Evolutionary conservation across 2,888 invertebrate species (phyloP), one percentile per base, ranked within the genome.

Genomic region (Altica lythri): DNA sequence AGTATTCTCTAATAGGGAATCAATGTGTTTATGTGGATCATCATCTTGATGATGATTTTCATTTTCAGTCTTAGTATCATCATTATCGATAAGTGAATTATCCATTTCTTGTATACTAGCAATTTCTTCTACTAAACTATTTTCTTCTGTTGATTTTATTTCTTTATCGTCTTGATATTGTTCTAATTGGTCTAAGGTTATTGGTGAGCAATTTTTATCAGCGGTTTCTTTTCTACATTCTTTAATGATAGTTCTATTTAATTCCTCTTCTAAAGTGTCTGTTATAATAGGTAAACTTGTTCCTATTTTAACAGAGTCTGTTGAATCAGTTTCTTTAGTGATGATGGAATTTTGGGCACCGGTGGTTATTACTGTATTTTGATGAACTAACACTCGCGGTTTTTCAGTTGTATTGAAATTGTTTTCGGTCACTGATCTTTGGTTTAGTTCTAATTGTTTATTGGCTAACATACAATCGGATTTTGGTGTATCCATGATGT

Each of bases 181-280:
- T 22, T 63, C 59, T 37, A 64, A 46, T 29, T 67, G 62, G 14
- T 63, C 64, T 45, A 68, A 42, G 52, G 63, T 68, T 9, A 68
- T 68, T 0, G 68, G 68, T 35, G 68, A 68, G 54, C 67, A 67
- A 51, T 68, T 68, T 54, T 68, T 68, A 54, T 68, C 68, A 2
- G 63, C 66, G 18, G 65, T 62, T 45, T 64, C 63, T 51, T 61
- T 66, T 37, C 53, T 59, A 14, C 44, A 53, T 47, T 61, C 59
- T 22, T 55, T 59, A 37, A 53, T 58, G 12, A 61, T 47, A 27
- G 30, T 62, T 45, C 57, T 48, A 8, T 48, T 55, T 9, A 62
- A 35, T 17, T 57, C 49, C n/a, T 58, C 53, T 29, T 58, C 57
- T 18, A 59, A n/a, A n/a, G 56, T 42, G 6, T 57, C 58, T 8